phyloP scores from a whole-genome alignment of 2,113 vertebrate species.

The Xiphophorus couchianus region DNA sequence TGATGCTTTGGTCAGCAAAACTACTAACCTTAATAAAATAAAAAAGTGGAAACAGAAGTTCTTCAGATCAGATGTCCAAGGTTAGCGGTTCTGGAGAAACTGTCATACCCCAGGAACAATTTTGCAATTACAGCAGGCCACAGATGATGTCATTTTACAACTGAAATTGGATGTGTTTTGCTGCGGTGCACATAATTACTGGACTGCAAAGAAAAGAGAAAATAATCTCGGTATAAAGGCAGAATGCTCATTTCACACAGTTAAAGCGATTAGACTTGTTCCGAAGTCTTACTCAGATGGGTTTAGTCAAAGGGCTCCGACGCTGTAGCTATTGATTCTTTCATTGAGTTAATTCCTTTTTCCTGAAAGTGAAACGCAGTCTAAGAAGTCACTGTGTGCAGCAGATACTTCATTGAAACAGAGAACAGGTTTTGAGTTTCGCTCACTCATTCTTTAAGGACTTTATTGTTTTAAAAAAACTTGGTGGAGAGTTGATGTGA shows the following conservation, averaged over 20 bases:
- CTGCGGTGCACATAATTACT: conserved; percentile 23
- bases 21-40: conserved; percentile 67
- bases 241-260: conserved; percentile 53
- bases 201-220: conserved; percentile 31
- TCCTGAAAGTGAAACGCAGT: conserved; percentile 53
- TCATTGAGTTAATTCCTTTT: conserved; percentile 60
- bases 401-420: conserved; percentile 61
- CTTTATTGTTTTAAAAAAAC: conserved; percentile 28
- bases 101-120: conserved; percentile 49
- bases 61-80: conserved; percentile 35
- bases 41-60: conserved; percentile 42
- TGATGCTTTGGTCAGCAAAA: conserved; percentile 54
- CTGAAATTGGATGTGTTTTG: conserved; percentile 41
- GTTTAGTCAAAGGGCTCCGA: conserved; percentile 56
- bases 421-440: conserved; percentile 41
- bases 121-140: conserved; percentile 51
- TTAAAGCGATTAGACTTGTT: conserved; percentile 49
- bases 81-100: conserved; percentile 59
- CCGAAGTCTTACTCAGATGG: conserved; percentile 50
- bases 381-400: conserved; percentile 56
- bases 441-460: conserved; percentile 22
- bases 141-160: conserved; percentile 38
- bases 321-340: conserved; percentile 57
- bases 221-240: conserved; percentile 46
- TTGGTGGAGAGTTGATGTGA: conserved; percentile 18